A percentile compares a stretch with the other conserved stretches of the same genome.
phyloP scores from a whole-genome alignment of 2,888 invertebrate species.

The Neoscelio sp. region DNA sequence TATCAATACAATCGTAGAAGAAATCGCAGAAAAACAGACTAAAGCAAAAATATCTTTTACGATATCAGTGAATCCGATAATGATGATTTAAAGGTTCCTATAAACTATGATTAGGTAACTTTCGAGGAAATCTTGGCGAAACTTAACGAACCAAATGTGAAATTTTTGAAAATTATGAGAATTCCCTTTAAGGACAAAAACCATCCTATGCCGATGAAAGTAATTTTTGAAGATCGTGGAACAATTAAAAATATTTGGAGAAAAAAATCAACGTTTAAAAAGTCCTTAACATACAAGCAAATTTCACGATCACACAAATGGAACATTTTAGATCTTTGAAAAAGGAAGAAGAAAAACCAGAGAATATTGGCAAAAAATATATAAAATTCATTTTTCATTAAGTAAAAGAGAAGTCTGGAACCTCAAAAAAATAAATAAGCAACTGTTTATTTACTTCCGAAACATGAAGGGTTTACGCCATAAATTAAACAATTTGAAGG shows the following conservation, averaged over 20 bases:
- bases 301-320: neutral
- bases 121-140: neutral
- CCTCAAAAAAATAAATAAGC: neutral
- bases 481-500: neutral
- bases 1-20: neutral
- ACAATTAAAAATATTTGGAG: neutral
- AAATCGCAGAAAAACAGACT: neutral
- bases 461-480: constrained; percentile 24
- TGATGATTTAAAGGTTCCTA: neutral
- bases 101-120: neutral
- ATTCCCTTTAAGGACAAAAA: neutral
- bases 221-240: neutral
- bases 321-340: neutral
- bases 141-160: neutral
- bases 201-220: constrained; percentile 2
- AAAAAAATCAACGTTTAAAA: neutral
- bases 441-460: constrained; percentile 5
- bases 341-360: constrained; percentile 8
- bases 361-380: constrained; percentile 1
- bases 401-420: neutral
- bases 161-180: neutral
- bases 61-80: neutral
- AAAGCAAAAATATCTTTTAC: neutral
- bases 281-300: constrained; percentile 9
- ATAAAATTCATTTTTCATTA: neutral